Percentiles rank a stretch among this genome's conserved stretches.
phyloP scores from a whole-genome alignment of 2,113 vertebrate species.

The Pollachius pollachius region DNA sequence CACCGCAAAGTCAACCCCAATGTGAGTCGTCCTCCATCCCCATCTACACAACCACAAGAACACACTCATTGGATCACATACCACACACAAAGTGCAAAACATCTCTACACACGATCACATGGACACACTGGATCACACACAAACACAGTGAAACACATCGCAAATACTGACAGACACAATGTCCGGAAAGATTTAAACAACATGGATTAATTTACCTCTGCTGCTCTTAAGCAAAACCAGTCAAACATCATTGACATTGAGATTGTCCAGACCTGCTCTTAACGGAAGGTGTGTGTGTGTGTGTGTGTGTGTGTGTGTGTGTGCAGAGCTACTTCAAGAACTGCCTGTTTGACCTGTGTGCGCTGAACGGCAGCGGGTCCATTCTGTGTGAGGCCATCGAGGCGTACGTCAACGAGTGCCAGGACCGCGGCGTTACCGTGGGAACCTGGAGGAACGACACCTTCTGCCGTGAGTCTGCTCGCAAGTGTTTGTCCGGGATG shows the following conservation, averaged over 20 bases:
- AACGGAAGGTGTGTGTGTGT: not conserved
- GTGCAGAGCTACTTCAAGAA: slow-evolving; percentile 68
- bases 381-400: slow-evolving; percentile 74
- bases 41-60: not conserved
- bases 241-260: too few relatives aligned
- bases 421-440: slow-evolving; percentile 73
- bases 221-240: too few relatives aligned
- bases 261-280: too few relatives aligned
- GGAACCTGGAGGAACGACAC: slow-evolving; percentile 73
- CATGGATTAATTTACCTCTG: too few relatives aligned
- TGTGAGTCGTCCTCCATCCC: slow-evolving; percentile 42
- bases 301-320: not conserved
- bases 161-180: too few relatives aligned
- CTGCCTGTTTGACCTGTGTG: slow-evolving; percentile 76
- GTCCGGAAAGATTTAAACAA: too few relatives aligned
- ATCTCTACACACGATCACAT: not conserved
- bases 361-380: slow-evolving; percentile 61
- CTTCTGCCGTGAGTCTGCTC: slow-evolving; percentile 69
- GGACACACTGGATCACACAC: not conserved
- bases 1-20: slow-evolving; percentile 63
- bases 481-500: not conserved
- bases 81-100: not conserved
- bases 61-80: not conserved
- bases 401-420: slow-evolving; percentile 74
- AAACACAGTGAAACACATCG: too few relatives aligned